phyloP scores from a whole-genome alignment of 2,888 invertebrate species.

The Torymus texanus region DNA sequence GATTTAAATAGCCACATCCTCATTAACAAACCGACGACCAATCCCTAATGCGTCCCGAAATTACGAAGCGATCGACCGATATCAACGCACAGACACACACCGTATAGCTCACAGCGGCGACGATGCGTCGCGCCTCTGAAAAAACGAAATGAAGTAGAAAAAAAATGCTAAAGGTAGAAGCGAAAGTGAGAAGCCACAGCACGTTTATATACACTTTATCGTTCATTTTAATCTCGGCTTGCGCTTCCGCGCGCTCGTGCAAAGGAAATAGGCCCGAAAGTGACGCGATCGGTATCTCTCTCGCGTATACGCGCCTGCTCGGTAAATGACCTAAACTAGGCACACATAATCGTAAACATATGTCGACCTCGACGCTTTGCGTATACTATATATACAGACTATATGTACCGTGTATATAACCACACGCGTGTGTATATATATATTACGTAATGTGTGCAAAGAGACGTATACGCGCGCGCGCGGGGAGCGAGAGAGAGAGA shows the following conservation, averaged over 20 bases:
- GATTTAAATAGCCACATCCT: background rate
- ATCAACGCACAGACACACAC: background rate
- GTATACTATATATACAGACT: background rate
- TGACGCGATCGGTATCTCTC: background rate
- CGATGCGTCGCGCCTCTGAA: conserved; percentile 4
- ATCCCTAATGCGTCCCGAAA: conserved; percentile 10
- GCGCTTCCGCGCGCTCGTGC: conserved; percentile 6
- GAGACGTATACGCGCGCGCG: no score
- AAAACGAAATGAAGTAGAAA: background rate
- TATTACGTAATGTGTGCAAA: no score
- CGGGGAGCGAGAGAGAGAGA: no score
- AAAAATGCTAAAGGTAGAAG: background rate
- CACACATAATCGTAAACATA: conserved; percentile 53
- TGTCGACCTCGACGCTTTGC: conserved; percentile 16
- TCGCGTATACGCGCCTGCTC: background rate
- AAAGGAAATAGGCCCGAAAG: conserved; percentile 15
- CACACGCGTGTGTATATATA: conserved; percentile 2
- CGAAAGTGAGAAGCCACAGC: background rate
- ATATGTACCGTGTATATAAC: background rate
- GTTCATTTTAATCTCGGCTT: conserved; percentile 19
- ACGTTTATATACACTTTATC: background rate
- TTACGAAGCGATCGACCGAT: background rate
- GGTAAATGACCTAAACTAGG: conserved; percentile 24
- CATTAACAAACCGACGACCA: conserved; percentile 9
- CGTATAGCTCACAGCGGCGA: background rate